These are phyloP conservation scores for Betta splendens DNA, from an alignment of 2,797 vertebrate species.

Conservation along the genomic window DNA sequence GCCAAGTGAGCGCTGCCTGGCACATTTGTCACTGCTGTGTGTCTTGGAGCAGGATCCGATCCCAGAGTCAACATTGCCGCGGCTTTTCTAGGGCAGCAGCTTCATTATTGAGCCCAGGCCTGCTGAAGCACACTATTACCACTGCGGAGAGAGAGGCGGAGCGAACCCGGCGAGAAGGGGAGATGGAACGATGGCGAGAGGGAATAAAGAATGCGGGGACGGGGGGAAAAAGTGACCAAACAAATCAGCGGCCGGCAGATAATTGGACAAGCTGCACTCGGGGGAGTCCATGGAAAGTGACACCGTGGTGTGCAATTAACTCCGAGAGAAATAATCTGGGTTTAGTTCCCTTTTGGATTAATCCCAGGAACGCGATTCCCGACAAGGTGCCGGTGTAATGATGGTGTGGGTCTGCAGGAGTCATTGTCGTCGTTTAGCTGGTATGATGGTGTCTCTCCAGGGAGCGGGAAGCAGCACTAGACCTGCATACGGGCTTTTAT, in stretches of 20 bases:
- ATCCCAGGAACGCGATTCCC: conserved; percentile 62
- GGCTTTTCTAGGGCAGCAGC: conserved; percentile 62
- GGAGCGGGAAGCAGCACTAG: conserved; percentile 34
- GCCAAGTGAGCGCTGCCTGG: conserved; percentile 25
- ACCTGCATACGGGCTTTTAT: conserved; percentile 1
- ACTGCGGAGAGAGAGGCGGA: conserved; percentile 37
- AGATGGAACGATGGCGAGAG: conserved; percentile 41
- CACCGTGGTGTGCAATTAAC: conserved; percentile 77
- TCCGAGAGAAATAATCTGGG: conserved; percentile 53
- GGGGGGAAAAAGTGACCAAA: conserved; percentile 66
- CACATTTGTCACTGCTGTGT: conserved; percentile 51
- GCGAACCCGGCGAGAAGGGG: conserved; percentile 20
- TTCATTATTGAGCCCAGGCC: conserved; percentile 61
- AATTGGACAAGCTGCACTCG: conserved; percentile 70
- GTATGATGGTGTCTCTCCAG: conserved; percentile 11
- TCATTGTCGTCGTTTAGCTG: conserved; percentile 64
- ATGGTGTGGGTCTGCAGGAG: conserved; percentile 52
- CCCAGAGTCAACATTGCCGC: conserved; percentile 69
- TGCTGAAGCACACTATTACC: conserved; percentile 61
- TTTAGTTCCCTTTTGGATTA: conserved; percentile 62
- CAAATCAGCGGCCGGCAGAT: conserved; percentile 74
- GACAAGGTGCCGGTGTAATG: conserved; percentile 55
- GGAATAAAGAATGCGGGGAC: conserved; percentile 55
- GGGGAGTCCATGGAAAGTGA: conserved; percentile 67
- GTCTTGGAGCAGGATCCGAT: conserved; percentile 60